Evolutionary conservation across 2,113 vertebrate species (phyloP).

Genomic region (Ivindomyrus marchei): DNA sequence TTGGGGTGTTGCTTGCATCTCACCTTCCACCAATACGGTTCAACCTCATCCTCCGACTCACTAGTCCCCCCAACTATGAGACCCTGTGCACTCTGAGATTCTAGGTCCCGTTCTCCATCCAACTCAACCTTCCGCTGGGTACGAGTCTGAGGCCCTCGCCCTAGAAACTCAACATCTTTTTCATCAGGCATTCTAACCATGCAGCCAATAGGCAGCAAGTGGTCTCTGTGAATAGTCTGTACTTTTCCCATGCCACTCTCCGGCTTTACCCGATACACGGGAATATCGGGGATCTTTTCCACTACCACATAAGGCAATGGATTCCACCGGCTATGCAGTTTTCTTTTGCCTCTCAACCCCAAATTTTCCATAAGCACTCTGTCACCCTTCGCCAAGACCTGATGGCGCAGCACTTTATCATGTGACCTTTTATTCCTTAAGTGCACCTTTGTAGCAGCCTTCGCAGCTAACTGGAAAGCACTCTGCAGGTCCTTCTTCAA

Average conservation of each 20-base stretch:
- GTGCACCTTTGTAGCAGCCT: background rate
- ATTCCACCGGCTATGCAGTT: too few species aligned
- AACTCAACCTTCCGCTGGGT: too few species aligned
- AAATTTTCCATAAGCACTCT: too few species aligned
- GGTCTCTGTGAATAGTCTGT: too few species aligned
- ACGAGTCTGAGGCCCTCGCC: background rate
- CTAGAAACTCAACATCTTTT: too few species aligned
- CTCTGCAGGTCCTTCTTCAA: background rate
- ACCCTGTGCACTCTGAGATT: background rate
- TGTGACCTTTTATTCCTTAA: background rate
- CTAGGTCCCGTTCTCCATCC: background rate
- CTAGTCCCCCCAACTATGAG: background rate
- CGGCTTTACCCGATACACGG: too few species aligned
- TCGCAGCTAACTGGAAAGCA: background rate
- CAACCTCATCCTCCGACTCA: background rate
- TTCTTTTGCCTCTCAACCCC: too few species aligned
- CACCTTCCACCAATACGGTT: background rate
- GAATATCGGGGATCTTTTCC: too few species aligned
- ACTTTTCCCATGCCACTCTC: too few species aligned
- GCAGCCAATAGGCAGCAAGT: too few species aligned
- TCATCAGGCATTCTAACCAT: too few species aligned
- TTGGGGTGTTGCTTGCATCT: background rate
- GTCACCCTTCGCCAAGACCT: background rate
- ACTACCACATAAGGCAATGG: too few species aligned
- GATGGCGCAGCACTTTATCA: background rate